A percentile compares a stretch with the other conserved stretches of the same genome.
phyloP scores from a whole-genome alignment of 2,888 invertebrate species.

The Erebia ligea region DNA sequence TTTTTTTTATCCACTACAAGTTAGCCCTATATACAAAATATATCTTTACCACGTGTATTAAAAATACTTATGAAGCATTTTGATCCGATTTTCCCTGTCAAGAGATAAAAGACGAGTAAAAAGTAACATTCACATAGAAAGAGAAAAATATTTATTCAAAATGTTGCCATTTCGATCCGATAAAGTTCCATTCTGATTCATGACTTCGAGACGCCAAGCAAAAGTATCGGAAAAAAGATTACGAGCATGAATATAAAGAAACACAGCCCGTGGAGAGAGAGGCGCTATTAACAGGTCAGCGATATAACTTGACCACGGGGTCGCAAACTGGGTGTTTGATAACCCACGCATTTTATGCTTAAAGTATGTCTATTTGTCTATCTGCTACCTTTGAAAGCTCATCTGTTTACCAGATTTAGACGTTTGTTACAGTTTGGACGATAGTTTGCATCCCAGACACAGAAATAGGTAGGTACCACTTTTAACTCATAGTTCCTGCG shows the following conservation, averaged over 20 bases:
- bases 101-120: not conserved
- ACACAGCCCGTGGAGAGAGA: not conserved
- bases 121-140: not conserved
- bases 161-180: slow-evolving; percentile 10
- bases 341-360: too few species aligned
- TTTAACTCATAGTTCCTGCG: too few species aligned
- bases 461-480: too few species aligned
- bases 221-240: slow-evolving; percentile 16
- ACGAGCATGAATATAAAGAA: slow-evolving; percentile 5
- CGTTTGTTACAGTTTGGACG: too few species aligned
- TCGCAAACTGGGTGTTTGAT: too few species aligned
- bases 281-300: not conserved
- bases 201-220: slow-evolving; percentile 8
- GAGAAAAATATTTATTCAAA: slow-evolving; percentile 5
- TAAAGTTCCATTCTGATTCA: slow-evolving; percentile 14
- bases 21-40: too few species aligned
- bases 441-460: too few species aligned
- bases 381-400: too few species aligned
- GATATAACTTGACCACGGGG: not conserved
- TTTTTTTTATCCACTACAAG: too few species aligned
- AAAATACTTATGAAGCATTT: not conserved
- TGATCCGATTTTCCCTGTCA: not conserved
- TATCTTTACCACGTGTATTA: too few species aligned
- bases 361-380: too few species aligned
- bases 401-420: too few species aligned